Evolutionary conservation across 2,888 invertebrate genomes (phyloP), one percentile per base, ranked within the genome.

Genomic region (Dasypogon diadema): DNA sequence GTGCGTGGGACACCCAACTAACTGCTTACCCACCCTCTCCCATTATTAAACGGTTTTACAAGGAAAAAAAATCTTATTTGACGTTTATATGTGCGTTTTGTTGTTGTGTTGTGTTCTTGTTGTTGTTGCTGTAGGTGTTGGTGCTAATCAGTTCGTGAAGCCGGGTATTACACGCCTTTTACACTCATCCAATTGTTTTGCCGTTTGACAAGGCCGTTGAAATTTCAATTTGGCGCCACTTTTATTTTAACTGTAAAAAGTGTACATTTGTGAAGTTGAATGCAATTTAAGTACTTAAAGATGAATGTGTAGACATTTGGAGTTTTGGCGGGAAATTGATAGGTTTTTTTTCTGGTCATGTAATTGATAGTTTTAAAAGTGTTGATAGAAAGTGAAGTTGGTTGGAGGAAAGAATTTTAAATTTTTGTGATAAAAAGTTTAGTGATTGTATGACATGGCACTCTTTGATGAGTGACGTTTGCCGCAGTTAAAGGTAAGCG

Each of bases 311-410:
- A 22, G 22, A 65, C 16, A n/a, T 2, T 42, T 10, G 18, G 2
- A 46, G 21, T 65, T 65, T 65, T 65, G 65, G 65, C 65, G 65
- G 46, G 65, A 65, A 65, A 24, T 24, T 21, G 22, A 8, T 65
- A 16, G 16, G 8, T 65, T 65, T 16, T 65, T 34, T 65, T 34
- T 46, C 0, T 18, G n/a, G n/a, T n/a, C n/a, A n/a, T n/a, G n/a
- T n/a, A n/a, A n/a, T n/a, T n/a, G n/a, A n/a, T n/a, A n/a, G n/a
- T n/a, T n/a, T n/a, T n/a, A n/a, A n/a, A n/a, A n/a, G n/a, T n/a
- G n/a, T n/a, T n/a, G n/a, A n/a, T n/a, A n/a, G n/a, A n/a, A n/a
- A n/a, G n/a, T n/a, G n/a, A n/a, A n/a, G 8, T 30, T 30, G 30
- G 8, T 30, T 30, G 30, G 8, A 30, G 30, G 8, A 30, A 30